A percentile compares a stretch with the other conserved stretches of the same genome.
phyloP scores from a whole-genome alignment of 2,797 vertebrate species.

The Acipenser ruthenus region DNA sequence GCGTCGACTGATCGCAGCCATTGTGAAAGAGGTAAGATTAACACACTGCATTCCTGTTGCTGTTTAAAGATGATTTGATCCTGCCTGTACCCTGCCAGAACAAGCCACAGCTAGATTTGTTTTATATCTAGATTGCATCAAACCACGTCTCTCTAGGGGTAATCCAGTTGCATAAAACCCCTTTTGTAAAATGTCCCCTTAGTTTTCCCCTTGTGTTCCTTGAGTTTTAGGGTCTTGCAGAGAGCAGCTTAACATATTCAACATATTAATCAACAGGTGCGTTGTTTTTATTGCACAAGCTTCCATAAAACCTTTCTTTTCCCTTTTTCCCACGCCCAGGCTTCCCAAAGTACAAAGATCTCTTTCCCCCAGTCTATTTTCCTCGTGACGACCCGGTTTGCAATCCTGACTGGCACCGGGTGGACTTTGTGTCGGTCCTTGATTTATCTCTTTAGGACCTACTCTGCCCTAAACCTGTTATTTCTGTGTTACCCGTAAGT shows the following conservation, averaged over 20 bases:
- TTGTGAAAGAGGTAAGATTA: slow-evolving; percentile 88
- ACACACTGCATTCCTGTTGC: slow-evolving; percentile 6
- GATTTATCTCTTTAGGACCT: slow-evolving; percentile 90
- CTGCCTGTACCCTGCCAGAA: not conserved
- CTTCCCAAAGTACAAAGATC: slow-evolving; percentile 86
- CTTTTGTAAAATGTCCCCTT: too few relatives aligned
- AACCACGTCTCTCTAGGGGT: not conserved
- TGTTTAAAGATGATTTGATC: not conserved
- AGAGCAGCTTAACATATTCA: too few relatives aligned
- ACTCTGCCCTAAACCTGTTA: slow-evolving; percentile 90
- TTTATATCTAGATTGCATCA: not conserved
- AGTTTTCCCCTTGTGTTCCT: too few relatives aligned
- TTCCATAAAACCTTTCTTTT: not conserved
- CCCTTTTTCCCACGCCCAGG: slow-evolving; percentile 50
- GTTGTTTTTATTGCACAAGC: too few relatives aligned
- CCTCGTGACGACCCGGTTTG: slow-evolving; percentile 86
- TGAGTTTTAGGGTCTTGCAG: too few relatives aligned
- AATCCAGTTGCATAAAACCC: too few relatives aligned
- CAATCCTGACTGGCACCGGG: slow-evolving; percentile 86
- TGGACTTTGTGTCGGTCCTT: slow-evolving; percentile 92
- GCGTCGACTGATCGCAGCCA: slow-evolving; percentile 82
- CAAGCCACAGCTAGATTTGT: not conserved
- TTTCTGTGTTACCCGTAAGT: slow-evolving; percentile 98
- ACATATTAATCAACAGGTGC: too few relatives aligned
- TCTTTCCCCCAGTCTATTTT: slow-evolving; percentile 87